phyloP scores from a whole-genome alignment of 1,140 invertebrate species.

The Callitettix versicolor region DNA sequence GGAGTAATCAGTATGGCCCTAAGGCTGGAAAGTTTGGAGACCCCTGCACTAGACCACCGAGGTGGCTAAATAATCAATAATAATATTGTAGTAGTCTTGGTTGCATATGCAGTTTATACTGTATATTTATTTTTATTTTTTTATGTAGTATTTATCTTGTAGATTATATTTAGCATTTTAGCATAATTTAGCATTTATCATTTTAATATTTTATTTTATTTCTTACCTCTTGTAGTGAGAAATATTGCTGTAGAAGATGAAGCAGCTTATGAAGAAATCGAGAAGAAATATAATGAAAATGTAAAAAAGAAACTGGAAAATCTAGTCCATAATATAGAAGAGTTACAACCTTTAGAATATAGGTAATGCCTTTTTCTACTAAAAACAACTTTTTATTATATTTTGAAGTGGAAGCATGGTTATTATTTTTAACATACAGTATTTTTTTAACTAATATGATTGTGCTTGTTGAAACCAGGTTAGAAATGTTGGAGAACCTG shows the following conservation, averaged over 20 bases:
- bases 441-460: neutral
- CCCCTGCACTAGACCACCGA: too few species aligned
- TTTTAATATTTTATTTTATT: too few species aligned
- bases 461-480: conserved; percentile 1
- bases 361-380: neutral
- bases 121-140: too few species aligned
- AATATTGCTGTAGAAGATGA: neutral
- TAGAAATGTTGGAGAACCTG: conserved; percentile 14
- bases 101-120: too few species aligned
- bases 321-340: neutral
- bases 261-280: neutral
- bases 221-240: too few species aligned
- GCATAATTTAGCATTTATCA: too few species aligned
- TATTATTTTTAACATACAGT: neutral
- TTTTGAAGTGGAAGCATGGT: neutral
- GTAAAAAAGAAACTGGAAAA: neutral
- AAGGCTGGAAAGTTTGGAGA: too few species aligned
- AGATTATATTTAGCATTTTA: too few species aligned
- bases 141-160: too few species aligned
- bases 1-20: too few species aligned
- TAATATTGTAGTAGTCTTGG: too few species aligned
- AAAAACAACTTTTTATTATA: neutral
- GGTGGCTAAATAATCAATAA: too few species aligned
- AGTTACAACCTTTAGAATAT: conserved; percentile 4
- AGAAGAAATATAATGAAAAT: conserved; percentile 1